Conservation (phyloP, 2,888 invertebrate genomes). For the Stegana nigrithorax region DNA sequence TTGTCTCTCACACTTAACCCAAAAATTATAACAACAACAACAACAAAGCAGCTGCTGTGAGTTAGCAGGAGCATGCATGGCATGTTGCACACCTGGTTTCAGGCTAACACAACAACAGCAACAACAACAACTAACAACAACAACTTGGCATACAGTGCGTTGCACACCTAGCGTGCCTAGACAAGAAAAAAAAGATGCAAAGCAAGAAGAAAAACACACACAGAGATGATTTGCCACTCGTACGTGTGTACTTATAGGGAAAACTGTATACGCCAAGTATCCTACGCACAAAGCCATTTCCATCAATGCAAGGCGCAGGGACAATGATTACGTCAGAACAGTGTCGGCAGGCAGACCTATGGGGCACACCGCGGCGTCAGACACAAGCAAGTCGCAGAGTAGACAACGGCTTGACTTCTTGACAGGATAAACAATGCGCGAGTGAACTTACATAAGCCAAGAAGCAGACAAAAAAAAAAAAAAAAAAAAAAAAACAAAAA, state of each 20-base stretch:
- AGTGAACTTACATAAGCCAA: slow-evolving; percentile 3
- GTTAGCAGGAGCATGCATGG: neutral
- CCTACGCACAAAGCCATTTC: no score
- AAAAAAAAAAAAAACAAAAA: no score
- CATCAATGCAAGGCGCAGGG: neutral
- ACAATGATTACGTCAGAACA: neutral
- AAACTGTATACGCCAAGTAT: no score
- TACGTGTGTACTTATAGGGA: no score
- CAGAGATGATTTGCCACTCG: neutral
- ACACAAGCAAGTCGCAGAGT: no score
- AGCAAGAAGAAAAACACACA: neutral
- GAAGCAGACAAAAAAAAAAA: neutral
- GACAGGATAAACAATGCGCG: slow-evolving; percentile 2
- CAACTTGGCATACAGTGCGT: neutral
- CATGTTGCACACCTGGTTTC: slow-evolving; percentile 10
- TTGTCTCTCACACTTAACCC: neutral
- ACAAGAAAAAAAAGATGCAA: no score
- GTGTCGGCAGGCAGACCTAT: no score
- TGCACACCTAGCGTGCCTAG: neutral
- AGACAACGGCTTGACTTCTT: slow-evolving; percentile 18
- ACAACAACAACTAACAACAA: neutral
- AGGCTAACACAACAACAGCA: slow-evolving; percentile 1
- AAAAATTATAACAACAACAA: neutral
- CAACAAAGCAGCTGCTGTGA: slow-evolving; percentile 11
- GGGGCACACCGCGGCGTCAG: no score